Conservation (phyloP, 2,113 vertebrate species). For the Numenius arquata region DNA sequence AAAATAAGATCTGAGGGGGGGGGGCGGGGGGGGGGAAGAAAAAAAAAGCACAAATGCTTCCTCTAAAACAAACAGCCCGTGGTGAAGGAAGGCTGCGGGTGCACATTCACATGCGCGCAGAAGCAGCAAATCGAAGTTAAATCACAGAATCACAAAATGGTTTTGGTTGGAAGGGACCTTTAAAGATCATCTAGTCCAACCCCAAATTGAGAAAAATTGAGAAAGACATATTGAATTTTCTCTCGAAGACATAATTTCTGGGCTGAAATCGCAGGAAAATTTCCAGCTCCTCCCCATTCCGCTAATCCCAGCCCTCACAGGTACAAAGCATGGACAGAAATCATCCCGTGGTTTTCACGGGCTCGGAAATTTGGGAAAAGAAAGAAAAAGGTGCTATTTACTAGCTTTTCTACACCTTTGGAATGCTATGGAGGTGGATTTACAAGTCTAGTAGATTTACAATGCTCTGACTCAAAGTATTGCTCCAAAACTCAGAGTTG, state of each 20-base stretch:
- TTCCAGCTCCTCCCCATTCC: background rate
- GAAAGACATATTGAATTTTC: background rate
- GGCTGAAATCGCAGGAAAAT: background rate
- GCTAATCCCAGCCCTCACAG: background rate
- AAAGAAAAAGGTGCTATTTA: background rate
- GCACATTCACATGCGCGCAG: accelerated
- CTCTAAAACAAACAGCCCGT: accelerated
- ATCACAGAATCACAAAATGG: too few relatives aligned
- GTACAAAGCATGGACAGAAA: background rate
- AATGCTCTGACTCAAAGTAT: background rate
- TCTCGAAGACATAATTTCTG: background rate
- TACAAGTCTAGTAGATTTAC: background rate
- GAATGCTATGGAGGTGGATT: background rate
- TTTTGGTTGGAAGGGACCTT: too few relatives aligned
- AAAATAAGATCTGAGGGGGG: background rate
- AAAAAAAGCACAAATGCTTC: background rate
- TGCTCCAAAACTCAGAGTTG: background rate
- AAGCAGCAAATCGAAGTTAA: background rate
- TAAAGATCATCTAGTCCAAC: too few relatives aligned
- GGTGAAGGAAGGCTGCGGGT: background rate
- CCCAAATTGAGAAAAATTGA: too few relatives aligned
- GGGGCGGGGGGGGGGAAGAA: background rate
- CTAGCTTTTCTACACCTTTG: background rate
- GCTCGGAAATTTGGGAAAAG: background rate
- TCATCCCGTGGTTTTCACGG: background rate